Evolutionary conservation across 2,797 vertebrate species (phyloP), one percentile per base, ranked within the genome.

Genomic region (Synaphobranchus kaupii): DNA sequence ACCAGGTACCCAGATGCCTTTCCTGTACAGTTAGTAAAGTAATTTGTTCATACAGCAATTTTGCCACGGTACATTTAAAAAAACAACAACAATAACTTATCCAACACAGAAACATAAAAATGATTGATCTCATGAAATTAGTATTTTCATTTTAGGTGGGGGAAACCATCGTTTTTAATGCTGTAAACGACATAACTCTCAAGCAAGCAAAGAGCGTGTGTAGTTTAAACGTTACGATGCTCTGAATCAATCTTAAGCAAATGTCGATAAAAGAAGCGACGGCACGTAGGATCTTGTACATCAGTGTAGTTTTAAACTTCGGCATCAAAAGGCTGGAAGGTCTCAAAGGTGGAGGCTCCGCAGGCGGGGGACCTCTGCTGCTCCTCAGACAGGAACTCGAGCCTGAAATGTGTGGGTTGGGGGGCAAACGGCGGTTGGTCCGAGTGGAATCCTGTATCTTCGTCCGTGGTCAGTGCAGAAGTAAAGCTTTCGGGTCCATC

Each of bases 331-430:
- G 84, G 60, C 78, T 89, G 73, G 80, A 90, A 85, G 66, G 31
- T 89, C 63, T 87, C 85, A 78, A 87, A 80, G 22, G 58, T 85
- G 66, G 84, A 76, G 15, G 71, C 84, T 84, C 44, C 71, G 15
- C 3, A 8, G 73, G 4, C 10, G n/a, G 87, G 8, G 66, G 86
- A 28, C 7, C 85, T 89, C 58, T 90, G 90, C 22, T 86, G 88
- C 86, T 90, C 89, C 56, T 86, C 85, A 10, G 86, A 76, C 56
- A 89, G 78, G 84, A 91, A 92, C 88, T 90, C 89, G 86, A 93
- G 88, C 66, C 88, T 92, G 71, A 91, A 89, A 48, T 91, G 89
- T 8, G 90, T 80, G 50, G 76, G 22, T 80, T 87, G 88, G 76
- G 80, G 86, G 22, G 39, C 81, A 85, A 88, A 90, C 58, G 86